Base-by-base conservation (phyloP, 2,888 invertebrate species). In the Epinotia demarniana region DNA sequence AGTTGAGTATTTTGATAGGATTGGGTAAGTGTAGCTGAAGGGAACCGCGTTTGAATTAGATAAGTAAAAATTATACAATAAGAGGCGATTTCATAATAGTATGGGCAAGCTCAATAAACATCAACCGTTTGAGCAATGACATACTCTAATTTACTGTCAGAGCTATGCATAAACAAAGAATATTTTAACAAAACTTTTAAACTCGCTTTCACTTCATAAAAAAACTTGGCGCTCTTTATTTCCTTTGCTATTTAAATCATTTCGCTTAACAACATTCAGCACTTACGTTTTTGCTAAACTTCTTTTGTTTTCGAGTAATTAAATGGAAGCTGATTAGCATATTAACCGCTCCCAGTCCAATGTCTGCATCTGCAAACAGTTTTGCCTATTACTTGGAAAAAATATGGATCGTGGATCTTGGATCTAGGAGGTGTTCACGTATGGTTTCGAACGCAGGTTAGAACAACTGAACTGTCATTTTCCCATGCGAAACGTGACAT, bases 321-420 rank as follows among this genome's bases (percentile, higher is more conserved):
- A 60, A 73, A 66, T 18, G 6, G n/a, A 60, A 58, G 16, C 58
- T 66, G 18, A 73, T 73, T 53, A 49, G 33, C 72, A 73, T 72
- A 57, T 18, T 64, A 53, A 66, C 66, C 33, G 23, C 39, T 55
- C n/a, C 8, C 58, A n/a, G 33, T 49, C 46, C 9, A 9, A 23
- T 27, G 2, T 58, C 27, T 72, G 63, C 64, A 27, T 72, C 55
- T 55, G 43, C 4, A 46, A n/a, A 39, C 55, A 12, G 16, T 12
- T 57, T 64, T 16, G 46, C 33, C n/a, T 72, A 33, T 12, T 16
- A 13, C 13, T 61, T 61, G 23, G 6, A 33, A 16, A 33, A 61
- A 6, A 11, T 33, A n/a, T 16, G 39, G 8, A 9, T 39, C 0
- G 39, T 9, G 2, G 39, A 39, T 39, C 39, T 8, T 0, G 5